Conservation (phyloP, 2,888 invertebrate genomes). For the Syritta pipiens region DNA sequence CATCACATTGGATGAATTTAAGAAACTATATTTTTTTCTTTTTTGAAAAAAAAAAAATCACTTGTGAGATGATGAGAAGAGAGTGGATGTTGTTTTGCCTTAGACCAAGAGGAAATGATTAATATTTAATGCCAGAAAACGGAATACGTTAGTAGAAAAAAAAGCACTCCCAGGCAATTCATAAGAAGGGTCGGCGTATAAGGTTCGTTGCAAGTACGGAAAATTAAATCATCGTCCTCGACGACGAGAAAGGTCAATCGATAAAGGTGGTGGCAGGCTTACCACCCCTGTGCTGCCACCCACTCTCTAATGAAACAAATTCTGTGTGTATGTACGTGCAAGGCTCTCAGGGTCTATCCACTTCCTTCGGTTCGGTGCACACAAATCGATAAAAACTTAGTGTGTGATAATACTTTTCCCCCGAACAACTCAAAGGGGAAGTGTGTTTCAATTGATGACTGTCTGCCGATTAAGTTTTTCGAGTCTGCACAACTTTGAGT, state of each 20-base stretch:
- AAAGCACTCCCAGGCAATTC: constrained; percentile 29
- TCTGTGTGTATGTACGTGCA: neutral
- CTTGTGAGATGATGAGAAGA: no score
- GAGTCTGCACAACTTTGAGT: no score
- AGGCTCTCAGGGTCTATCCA: neutral
- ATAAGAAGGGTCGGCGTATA: constrained; percentile 9
- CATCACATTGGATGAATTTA: constrained; percentile 6
- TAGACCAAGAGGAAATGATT: neutral
- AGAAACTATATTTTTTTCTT: no score
- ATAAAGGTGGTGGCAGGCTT: constrained; percentile 49
- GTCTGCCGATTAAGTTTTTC: no score
- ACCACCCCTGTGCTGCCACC: no score
- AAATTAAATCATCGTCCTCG: constrained; percentile 23
- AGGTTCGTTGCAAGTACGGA: constrained; percentile 2
- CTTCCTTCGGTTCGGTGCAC: constrained; percentile 25
- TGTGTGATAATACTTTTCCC: constrained; percentile 28
- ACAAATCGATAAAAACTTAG: constrained; percentile 41
- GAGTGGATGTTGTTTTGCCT: neutral
- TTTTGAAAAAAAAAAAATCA: no score
- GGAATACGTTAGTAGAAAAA: constrained; percentile 1
- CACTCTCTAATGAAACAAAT: neutral
- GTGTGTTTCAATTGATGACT: no score
- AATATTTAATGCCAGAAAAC: constrained; percentile 20
- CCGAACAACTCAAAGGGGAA: no score
- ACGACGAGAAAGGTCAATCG: constrained; percentile 50